phyloP scores from a whole-genome alignment of 37 sponge, comb jelly and placozoan genomes.

The Geodia barretti region DNA sequence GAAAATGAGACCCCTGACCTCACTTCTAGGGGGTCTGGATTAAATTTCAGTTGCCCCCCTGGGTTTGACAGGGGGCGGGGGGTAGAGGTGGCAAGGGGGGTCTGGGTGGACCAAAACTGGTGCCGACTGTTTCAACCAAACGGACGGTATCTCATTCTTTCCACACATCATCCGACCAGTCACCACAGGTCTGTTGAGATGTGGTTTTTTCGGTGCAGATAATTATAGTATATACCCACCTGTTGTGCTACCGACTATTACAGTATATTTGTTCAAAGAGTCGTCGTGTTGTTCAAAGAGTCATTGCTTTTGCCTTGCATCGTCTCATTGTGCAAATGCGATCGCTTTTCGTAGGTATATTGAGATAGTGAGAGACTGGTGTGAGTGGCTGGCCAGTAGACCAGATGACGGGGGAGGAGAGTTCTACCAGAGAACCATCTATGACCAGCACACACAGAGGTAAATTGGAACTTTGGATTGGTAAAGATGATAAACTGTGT shows the following conservation, averaged over 20 bases:
- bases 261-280: background rate
- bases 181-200: background rate
- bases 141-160: conserved; percentile 14
- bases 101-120: background rate
- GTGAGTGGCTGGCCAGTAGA: conserved; percentile 27
- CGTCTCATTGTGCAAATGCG: background rate
- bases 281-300: no score
- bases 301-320: no score
- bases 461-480: no score
- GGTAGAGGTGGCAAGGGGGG: background rate
- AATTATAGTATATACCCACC: no score
- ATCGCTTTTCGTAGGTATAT: conserved; percentile 13
- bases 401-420: background rate
- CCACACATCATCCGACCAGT: background rate
- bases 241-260: background rate
- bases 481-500: no score
- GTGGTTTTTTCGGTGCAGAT: no score
- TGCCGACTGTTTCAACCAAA: conserved; percentile 30
- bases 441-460: background rate
- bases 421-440: conserved; percentile 1
- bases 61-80: background rate
- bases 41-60: background rate
- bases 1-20: no score
- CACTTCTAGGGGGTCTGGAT: background rate
- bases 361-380: conserved; percentile 9